These are phyloP conservation scores for Pangasius krempfi DNA, from an alignment of 2,797 vertebrate genomes.

Conservation along the genomic window DNA sequence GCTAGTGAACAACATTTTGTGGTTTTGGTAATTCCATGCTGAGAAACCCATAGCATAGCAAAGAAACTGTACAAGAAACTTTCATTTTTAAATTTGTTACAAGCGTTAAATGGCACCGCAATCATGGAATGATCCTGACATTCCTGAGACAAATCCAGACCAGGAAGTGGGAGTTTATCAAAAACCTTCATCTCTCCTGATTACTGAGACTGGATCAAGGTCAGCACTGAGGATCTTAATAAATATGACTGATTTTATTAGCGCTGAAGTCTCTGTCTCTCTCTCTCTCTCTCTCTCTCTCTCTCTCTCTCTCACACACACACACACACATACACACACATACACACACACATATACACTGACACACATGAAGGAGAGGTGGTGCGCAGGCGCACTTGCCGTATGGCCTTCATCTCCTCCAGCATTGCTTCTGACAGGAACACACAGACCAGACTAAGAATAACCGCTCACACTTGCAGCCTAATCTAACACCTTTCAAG, in stretches of 20 bases:
- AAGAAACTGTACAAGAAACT: not conserved
- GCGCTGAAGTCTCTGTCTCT: conserved; percentile 49
- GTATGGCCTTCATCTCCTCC: conserved; percentile 39
- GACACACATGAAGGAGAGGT: conserved; percentile 37
- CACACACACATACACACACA: not conserved
- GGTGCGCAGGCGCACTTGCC: conserved; percentile 12
- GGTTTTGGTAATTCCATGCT: not conserved
- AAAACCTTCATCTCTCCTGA: not conserved
- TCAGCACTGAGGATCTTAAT: not conserved
- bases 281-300: no score
- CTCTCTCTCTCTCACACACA: not conserved
- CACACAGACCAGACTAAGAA: conserved; percentile 62
- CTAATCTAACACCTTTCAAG: conserved; percentile 64
- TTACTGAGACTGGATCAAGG: not conserved
- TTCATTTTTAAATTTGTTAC: no score
- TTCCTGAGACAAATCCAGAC: not conserved
- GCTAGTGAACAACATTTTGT: no score
- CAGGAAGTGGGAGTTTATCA: not conserved
- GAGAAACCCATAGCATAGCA: not conserved
- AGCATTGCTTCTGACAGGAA: conserved; percentile 52
- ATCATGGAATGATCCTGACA: not conserved
- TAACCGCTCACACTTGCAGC: conserved; percentile 70
- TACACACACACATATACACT: not conserved
- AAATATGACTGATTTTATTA: not conserved
- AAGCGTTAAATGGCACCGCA: not conserved